phyloP scores from a whole-genome alignment of 2,797 vertebrate species.

The Falco peregrinus region DNA sequence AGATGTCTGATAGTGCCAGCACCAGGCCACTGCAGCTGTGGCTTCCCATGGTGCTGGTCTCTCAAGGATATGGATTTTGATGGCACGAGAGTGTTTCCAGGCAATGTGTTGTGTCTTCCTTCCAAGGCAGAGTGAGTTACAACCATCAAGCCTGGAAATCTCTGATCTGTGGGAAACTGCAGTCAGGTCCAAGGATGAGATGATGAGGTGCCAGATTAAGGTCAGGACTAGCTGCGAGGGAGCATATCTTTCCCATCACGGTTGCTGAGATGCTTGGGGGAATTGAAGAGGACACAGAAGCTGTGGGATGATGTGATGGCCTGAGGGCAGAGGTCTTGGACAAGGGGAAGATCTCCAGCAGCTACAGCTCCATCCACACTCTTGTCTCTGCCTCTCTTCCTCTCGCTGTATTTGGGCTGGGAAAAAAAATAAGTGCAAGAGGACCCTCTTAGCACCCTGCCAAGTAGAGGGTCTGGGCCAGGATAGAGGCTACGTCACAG shows the following conservation, averaged over 20 bases:
- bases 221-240: background rate
- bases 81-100: background rate
- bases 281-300: background rate
- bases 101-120: background rate
- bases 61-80: background rate
- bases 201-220: slow-evolving; percentile 10
- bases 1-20: background rate
- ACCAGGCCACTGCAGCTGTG: background rate
- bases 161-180: slow-evolving; percentile 7
- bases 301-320: background rate
- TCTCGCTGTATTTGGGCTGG: background rate
- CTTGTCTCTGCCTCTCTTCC: background rate
- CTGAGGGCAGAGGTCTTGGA: background rate
- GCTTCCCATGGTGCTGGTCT: background rate
- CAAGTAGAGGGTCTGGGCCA: background rate
- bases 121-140: background rate
- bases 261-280: background rate
- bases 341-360: background rate
- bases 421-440: background rate
- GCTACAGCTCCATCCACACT: background rate
- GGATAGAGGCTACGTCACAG: background rate
- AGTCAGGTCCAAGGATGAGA: background rate
- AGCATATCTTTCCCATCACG: background rate
- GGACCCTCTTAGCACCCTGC: background rate
- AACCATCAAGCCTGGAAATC: background rate